Evolutionary conservation across 2,888 invertebrate genomes (phyloP).

Genomic region (Tetragonisca angustula): DNA sequence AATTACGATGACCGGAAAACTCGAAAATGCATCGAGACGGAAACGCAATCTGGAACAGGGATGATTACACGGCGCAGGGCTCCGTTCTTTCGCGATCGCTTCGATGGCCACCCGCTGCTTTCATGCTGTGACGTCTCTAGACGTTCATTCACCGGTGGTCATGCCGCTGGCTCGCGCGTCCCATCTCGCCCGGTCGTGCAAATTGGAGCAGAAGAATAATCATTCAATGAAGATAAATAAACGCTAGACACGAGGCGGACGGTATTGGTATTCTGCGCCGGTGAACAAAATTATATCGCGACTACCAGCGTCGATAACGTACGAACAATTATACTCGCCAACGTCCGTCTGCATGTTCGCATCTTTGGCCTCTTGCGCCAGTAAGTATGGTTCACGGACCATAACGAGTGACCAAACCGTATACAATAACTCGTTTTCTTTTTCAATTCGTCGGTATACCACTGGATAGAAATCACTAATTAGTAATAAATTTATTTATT

Average conservation of each 20-base stretch:
- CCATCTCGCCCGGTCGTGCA: conserved; percentile 11
- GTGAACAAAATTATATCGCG: too few species aligned
- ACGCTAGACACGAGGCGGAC: background rate
- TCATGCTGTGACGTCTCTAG: conserved; percentile 32
- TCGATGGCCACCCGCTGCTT: conserved; percentile 30
- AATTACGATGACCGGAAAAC: conserved; percentile 58
- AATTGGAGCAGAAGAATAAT: conserved; percentile 50
- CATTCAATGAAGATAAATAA: conserved; percentile 24
- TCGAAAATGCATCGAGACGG: conserved; percentile 48
- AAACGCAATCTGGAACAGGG: conserved; percentile 60
- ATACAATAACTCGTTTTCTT: too few species aligned
- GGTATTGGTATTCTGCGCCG: too few species aligned
- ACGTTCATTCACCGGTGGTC: conserved; percentile 35
- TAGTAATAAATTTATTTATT: too few species aligned
- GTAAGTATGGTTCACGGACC: too few species aligned
- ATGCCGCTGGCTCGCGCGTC: background rate
- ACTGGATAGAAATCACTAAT: too few species aligned
- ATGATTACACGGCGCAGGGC: conserved; percentile 55
- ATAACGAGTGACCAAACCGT: too few species aligned
- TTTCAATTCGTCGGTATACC: too few species aligned
- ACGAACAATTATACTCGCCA: too few species aligned
- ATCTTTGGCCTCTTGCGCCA: too few species aligned
- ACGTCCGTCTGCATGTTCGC: too few species aligned
- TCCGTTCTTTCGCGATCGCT: conserved; percentile 46
- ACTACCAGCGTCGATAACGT: too few species aligned